Conservation (phyloP, 2,888 invertebrate species). For the Drosophila bunnanda region DNA sequence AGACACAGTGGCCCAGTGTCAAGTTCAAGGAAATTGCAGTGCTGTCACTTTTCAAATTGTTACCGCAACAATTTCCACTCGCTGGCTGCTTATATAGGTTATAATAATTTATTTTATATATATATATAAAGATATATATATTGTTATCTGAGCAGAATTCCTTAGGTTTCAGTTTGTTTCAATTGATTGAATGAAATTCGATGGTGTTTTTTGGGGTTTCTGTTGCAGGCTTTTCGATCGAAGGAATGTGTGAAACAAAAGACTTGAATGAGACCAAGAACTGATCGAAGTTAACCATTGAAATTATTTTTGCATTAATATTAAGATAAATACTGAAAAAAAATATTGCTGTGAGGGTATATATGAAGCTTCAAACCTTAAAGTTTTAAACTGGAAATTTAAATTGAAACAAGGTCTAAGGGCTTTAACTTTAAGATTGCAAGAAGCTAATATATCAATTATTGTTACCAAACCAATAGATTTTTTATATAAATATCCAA, state of each 20-base stretch:
- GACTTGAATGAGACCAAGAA: conserved; percentile 35
- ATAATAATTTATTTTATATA: neutral
- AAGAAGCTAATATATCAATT: too few relatives aligned
- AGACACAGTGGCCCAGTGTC: conserved; percentile 68
- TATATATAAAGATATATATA: neutral
- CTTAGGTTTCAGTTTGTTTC: conserved; percentile 38
- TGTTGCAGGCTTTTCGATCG: conserved; percentile 59
- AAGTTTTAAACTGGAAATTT: neutral
- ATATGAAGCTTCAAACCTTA: too few relatives aligned
- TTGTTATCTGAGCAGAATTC: conserved; percentile 29
- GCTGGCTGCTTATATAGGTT: conserved; percentile 7
- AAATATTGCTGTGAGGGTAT: neutral
- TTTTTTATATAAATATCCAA: neutral
- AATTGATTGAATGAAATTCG: conserved; percentile 78
- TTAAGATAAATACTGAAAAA: neutral
- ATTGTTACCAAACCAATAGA: too few relatives aligned
- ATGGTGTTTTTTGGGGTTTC: conserved; percentile 49
- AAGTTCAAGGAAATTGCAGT: conserved; percentile 82
- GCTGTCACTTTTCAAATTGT: conserved; percentile 68
- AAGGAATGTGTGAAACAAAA: conserved; percentile 64
- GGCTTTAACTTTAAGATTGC: too few relatives aligned
- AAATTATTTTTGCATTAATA: conserved; percentile 7
- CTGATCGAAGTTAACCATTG: conserved; percentile 13
- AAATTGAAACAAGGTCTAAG: neutral
- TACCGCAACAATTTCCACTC: conserved; percentile 43